Conservation (phyloP, 1,140 invertebrate species). For the Drosophila bipectinata region DNA sequence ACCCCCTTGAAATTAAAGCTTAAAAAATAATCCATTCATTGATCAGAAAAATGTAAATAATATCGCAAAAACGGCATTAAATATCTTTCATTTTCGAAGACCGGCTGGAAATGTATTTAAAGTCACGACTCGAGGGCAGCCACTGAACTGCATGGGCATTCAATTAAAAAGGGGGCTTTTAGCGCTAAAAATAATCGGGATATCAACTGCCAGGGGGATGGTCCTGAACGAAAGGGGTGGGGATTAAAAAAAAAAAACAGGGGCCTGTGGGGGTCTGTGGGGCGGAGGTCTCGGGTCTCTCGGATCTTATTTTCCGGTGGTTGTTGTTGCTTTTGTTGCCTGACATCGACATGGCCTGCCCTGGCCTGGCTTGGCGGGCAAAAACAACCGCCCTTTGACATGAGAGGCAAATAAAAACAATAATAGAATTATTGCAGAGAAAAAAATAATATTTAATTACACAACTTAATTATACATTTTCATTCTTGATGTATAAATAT, state of each 20-base stretch:
- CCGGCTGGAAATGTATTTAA: not conserved
- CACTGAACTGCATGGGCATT: slow-evolving; percentile 42
- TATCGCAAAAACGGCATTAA: not conserved
- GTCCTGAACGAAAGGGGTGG: not conserved
- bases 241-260: too few relatives aligned
- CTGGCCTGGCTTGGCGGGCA: slow-evolving; percentile 13
- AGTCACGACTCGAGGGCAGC: slow-evolving; percentile 14
- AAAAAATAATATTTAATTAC: not conserved
- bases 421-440: slow-evolving; percentile 10
- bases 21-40: not conserved
- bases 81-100: not conserved
- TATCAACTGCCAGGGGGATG: not conserved
- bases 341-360: not conserved
- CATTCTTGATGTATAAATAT: too few relatives aligned
- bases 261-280: not conserved
- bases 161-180: slow-evolving; percentile 29
- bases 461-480: too few relatives aligned
- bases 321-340: not conserved
- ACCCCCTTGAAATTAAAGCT: too few relatives aligned
- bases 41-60: not conserved
- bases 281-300: too few relatives aligned
- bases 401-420: slow-evolving; percentile 25
- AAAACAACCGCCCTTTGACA: slow-evolving; percentile 12
- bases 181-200: slow-evolving; percentile 31
- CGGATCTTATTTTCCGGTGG: slow-evolving; percentile 8